phyloP scores from a whole-genome alignment of 2,113 vertebrate genomes.

The Rhadina sibilatrix region DNA sequence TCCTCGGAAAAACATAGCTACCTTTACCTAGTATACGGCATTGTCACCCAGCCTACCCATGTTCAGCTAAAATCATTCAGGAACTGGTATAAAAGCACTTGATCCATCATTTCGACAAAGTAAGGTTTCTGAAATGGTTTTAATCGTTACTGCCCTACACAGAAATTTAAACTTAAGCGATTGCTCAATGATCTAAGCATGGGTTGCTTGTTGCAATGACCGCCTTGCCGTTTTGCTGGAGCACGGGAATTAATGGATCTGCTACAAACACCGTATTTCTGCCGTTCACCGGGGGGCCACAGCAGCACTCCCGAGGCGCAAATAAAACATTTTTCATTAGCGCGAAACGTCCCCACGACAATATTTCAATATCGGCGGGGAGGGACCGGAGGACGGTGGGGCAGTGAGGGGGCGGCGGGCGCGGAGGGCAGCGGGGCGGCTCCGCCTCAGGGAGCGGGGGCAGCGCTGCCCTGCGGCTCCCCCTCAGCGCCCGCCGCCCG shows the following conservation, averaged over 20 bases:
- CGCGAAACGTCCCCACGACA: rapidly evolving
- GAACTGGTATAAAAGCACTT: rapidly evolving
- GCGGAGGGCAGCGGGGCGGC: neutral
- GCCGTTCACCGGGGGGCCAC: neutral
- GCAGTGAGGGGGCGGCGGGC: neutral
- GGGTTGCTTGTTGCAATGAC: rapidly evolving
- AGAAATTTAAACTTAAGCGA: rapidly evolving
- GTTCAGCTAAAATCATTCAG: neutral
- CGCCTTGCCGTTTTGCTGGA: rapidly evolving
- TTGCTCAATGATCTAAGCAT: rapidly evolving
- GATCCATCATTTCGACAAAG: rapidly evolving
- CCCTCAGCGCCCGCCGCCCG: neutral
- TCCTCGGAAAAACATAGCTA: neutral
- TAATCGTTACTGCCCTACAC: rapidly evolving
- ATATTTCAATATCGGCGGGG: rapidly evolving
- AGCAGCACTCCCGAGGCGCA: neutral
- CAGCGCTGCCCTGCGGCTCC: rapidly evolving
- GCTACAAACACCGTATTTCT: rapidly evolving
- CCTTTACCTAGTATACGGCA: rapidly evolving
- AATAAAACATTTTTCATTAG: rapidly evolving
- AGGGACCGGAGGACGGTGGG: rapidly evolving
- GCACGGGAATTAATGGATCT: rapidly evolving
- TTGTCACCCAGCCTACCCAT: rapidly evolving
- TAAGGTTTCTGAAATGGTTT: rapidly evolving
- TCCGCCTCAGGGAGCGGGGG: no score